Evolutionary conservation across 2,797 vertebrate genomes (phyloP).

Genomic region (Urophycis tenuis): DNA sequence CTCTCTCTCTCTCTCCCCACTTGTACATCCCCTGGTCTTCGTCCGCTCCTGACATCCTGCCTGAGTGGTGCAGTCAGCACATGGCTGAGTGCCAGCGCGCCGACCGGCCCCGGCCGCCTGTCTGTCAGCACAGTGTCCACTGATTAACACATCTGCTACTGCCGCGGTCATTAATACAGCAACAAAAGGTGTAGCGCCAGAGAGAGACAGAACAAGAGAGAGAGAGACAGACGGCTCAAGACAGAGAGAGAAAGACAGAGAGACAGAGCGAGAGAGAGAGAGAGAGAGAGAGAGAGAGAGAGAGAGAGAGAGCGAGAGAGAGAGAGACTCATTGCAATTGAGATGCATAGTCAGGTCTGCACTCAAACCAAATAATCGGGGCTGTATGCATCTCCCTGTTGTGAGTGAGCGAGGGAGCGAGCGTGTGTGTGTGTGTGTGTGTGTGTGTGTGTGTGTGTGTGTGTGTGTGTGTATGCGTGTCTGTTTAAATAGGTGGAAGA

Average conservation of each 20-base stretch:
- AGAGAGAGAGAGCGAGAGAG: neutral
- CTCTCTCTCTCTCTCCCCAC: constrained; percentile 1
- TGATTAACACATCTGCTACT: constrained; percentile 40
- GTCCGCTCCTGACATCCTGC: constrained; percentile 11
- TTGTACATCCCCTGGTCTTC: constrained; percentile 4
- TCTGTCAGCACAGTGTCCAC: constrained; percentile 50
- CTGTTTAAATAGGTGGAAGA: neutral
- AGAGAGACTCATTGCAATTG: constrained; percentile 40
- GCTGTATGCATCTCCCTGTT: neutral
- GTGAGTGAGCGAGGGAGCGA: neutral
- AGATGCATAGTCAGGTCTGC: constrained; percentile 23
- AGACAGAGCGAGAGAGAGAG: neutral
- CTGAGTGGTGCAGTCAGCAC: neutral
- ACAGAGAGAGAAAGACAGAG: neutral
- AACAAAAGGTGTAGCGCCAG: neutral
- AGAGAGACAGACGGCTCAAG: neutral
- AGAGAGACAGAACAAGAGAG: neutral
- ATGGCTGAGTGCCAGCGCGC: constrained; percentile 35
- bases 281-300: neutral
- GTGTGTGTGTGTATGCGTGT: neutral
- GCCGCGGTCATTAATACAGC: constrained; percentile 46
- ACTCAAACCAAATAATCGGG: constrained; percentile 27
- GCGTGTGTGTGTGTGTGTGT: neutral
- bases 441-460: neutral
- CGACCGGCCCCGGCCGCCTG: constrained; percentile 34